Evolutionary conservation across 2,888 invertebrate genomes (phyloP).

Genomic region (Lingula anatina): DNA sequence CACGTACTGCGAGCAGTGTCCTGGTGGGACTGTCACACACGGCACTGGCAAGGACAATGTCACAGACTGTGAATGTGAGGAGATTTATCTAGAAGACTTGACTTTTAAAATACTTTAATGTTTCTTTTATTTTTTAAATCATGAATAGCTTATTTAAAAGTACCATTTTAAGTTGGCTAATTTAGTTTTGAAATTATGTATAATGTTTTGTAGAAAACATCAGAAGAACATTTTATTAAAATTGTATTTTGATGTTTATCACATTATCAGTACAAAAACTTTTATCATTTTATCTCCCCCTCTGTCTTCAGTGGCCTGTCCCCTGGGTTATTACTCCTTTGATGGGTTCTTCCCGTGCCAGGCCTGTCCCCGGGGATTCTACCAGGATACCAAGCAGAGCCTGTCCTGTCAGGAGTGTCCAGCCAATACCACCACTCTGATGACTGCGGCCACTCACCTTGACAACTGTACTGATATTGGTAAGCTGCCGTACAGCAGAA

Average conservation of each 20-base stretch:
- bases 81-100: no score
- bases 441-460: constrained; percentile 8
- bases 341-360: constrained; percentile 22
- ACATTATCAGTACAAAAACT: no score
- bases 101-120: no score
- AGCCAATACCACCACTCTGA: constrained; percentile 13
- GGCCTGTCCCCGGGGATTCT: constrained; percentile 21
- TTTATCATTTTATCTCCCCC: no score
- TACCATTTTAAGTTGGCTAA: no score
- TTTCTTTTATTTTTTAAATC: no score
- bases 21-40: constrained; percentile 13
- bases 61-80: constrained; percentile 21
- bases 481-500: no score
- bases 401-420: constrained; percentile 20
- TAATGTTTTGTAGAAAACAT: no score
- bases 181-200: not conserved
- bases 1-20: constrained; percentile 20
- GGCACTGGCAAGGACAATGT: constrained; percentile 14
- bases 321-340: constrained; percentile 18
- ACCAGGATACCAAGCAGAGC: constrained; percentile 12
- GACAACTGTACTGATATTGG: constrained; percentile 17
- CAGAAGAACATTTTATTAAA: no score
- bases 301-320: constrained; percentile 17
- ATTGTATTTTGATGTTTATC: no score
- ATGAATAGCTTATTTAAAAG: no score